Evolutionary conservation across 2,113 vertebrate species (phyloP).

Genomic region (Clarias macrocephalus): DNA sequence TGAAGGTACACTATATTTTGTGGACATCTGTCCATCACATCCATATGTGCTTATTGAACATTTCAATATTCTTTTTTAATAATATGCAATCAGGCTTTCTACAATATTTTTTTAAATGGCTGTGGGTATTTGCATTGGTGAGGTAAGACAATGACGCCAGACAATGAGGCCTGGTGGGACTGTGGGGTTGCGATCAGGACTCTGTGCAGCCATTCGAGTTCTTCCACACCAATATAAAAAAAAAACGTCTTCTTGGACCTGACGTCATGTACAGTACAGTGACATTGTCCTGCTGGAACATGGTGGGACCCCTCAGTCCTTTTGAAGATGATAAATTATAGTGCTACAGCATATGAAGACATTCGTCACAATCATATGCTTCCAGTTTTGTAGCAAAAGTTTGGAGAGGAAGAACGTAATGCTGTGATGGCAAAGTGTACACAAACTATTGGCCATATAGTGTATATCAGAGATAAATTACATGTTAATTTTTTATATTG

Average conservation of each 20-base stretch:
- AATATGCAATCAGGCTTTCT: neutral
- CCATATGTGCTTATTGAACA: neutral
- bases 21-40: neutral
- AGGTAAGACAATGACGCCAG: neutral
- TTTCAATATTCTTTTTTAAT: neutral
- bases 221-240: neutral
- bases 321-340: neutral
- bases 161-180: neutral
- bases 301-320: neutral
- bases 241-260: neutral
- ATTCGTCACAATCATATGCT: neutral
- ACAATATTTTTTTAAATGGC: neutral
- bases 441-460: neutral
- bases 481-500: neutral
- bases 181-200: neutral
- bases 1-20: neutral
- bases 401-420: neutral
- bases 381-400: neutral
- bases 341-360: neutral
- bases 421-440: neutral
- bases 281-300: neutral
- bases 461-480: neutral
- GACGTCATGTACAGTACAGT: neutral
- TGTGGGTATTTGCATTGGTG: neutral
- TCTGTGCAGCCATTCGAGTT: neutral